These are phyloP conservation scores for Etheostoma perlongum DNA, from an alignment of 2,797 vertebrate genomes.

Conservation along the genomic window DNA sequence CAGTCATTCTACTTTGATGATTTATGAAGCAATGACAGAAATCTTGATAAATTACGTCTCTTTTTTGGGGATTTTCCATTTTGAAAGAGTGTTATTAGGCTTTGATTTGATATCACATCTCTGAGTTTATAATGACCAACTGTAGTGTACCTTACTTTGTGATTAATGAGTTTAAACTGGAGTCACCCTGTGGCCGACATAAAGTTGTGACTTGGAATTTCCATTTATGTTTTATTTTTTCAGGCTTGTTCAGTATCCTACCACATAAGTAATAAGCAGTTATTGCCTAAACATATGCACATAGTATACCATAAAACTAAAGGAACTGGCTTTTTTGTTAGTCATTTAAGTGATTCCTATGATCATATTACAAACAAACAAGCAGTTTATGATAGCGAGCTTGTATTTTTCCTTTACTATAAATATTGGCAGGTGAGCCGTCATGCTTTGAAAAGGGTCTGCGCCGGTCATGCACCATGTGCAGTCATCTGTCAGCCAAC, in stretches of 20 bases:
- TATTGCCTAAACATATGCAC: constrained; percentile 13
- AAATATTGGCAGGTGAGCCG: constrained; percentile 35
- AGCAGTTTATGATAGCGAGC: constrained; percentile 35
- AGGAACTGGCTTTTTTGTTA: constrained; percentile 15
- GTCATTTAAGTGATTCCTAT: constrained; percentile 40
- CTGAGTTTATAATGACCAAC: constrained; percentile 5
- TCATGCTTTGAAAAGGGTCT: constrained; percentile 28
- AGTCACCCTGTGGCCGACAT: constrained; percentile 52
- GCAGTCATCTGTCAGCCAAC: constrained; percentile 47
- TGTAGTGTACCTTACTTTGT: constrained; percentile 13
- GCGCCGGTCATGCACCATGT: constrained; percentile 36
- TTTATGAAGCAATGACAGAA: constrained; percentile 36
- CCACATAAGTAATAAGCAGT: constrained; percentile 31
- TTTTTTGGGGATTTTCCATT: constrained; percentile 6
- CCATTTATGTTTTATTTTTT: constrained; percentile 45
- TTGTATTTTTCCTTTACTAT: constrained; percentile 41
- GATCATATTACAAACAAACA: constrained; percentile 20
- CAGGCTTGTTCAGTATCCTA: constrained; percentile 5
- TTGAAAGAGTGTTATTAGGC: constrained; percentile 8
- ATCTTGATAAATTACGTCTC: constrained; percentile 15
- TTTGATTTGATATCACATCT: constrained; percentile 24
- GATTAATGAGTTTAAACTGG: constrained; percentile 45
- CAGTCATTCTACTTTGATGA: constrained; percentile 20
- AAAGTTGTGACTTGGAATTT: constrained; percentile 51
- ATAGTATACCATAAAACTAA: constrained; percentile 17